Conservation (phyloP, 2,888 invertebrate genomes). For the Sabatieria punctata region DNA sequence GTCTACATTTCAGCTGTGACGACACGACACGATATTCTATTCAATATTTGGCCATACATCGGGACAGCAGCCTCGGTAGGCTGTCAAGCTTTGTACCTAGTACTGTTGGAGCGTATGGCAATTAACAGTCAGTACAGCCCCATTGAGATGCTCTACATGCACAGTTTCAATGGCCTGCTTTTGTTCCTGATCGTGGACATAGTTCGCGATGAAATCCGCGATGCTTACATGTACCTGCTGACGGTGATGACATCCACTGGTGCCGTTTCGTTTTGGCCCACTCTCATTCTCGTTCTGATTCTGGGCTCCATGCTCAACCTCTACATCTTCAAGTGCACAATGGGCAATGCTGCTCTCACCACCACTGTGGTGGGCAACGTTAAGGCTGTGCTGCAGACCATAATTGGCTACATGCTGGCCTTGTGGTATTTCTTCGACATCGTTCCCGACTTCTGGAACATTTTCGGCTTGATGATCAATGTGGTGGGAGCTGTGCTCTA, state of each 20-base stretch:
- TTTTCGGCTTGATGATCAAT: constrained; percentile 13
- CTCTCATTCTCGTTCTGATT: neutral
- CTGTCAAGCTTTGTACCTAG: neutral
- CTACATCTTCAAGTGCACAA: constrained; percentile 16
- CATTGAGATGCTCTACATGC: constrained; percentile 24
- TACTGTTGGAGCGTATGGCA: neutral
- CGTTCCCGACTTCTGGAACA: constrained; percentile 17
- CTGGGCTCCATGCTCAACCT: constrained; percentile 11
- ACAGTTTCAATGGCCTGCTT: constrained; percentile 25
- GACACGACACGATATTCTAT: neutral
- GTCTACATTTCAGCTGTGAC: neutral
- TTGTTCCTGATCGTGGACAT: constrained; percentile 26
- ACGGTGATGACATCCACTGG: too few relatives aligned
- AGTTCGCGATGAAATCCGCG: too few relatives aligned
- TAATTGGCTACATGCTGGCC: constrained; percentile 21
- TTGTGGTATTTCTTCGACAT: constrained; percentile 25
- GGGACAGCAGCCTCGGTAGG: neutral
- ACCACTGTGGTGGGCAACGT: constrained; percentile 18
- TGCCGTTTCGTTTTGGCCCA: too few relatives aligned
- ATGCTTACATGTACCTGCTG: constrained; percentile 18
- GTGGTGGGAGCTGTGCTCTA: neutral
- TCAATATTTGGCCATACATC: neutral
- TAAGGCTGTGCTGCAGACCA: constrained; percentile 19
- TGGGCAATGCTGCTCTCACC: constrained; percentile 16
- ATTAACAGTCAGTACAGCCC: constrained; percentile 9